A percentile compares a stretch with the other conserved stretches of the same genome.
phyloP scores from a whole-genome alignment of 2,113 vertebrate genomes.

The Suncus etruscus region DNA sequence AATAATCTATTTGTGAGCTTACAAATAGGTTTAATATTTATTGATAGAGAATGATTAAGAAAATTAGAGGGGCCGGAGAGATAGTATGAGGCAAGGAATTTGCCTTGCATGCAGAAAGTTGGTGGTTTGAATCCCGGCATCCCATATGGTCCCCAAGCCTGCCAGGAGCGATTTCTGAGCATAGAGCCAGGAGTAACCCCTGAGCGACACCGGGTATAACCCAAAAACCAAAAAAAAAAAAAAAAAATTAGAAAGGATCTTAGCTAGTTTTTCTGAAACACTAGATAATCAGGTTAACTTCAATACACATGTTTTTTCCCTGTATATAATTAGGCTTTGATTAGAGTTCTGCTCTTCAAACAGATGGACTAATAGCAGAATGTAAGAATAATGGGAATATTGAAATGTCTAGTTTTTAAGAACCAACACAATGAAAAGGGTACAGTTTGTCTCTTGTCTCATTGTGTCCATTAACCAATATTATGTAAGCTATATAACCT shows the following conservation, averaged over 20 bases:
- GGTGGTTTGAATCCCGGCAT: no score
- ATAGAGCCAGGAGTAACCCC: no score
- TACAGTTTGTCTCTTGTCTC: slow-evolving; percentile 22
- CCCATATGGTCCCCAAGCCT: no score
- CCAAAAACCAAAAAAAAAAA: no score
- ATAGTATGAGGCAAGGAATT: no score
- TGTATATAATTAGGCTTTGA: slow-evolving; percentile 16
- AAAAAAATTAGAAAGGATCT: neutral
- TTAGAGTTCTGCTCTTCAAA: neutral
- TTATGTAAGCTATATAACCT: neutral
- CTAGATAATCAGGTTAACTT: neutral
- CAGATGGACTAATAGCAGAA: slow-evolving; percentile 6
- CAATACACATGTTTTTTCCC: neutral
- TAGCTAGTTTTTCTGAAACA: neutral
- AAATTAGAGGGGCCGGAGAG: neutral
- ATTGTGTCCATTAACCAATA: neutral
- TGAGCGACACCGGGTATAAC: no score
- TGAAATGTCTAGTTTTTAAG: neutral
- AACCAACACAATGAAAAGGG: slow-evolving; percentile 20
- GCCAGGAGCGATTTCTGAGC: no score
- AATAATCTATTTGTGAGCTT: neutral
- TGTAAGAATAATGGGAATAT: slow-evolving; percentile 21
- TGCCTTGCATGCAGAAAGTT: no score
- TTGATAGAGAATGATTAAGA: slow-evolving; percentile 20
- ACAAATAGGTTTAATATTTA: slow-evolving; percentile 24